Evolutionary conservation across 2,888 invertebrate genomes (phyloP).

Genomic region (Amiota minor): DNA sequence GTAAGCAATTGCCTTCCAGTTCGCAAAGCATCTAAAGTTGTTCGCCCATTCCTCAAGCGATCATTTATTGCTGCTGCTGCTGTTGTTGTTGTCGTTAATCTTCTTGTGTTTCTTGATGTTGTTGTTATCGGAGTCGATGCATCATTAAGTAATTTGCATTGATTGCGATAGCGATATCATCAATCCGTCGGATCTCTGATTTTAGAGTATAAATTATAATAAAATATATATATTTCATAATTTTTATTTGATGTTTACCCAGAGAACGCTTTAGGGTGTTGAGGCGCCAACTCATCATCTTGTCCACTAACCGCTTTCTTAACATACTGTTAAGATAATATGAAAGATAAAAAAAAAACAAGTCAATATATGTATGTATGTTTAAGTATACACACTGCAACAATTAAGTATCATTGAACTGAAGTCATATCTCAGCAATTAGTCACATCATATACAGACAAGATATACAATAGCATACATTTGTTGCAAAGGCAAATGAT

Average conservation of each 20-base stretch:
- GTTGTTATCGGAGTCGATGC: constrained; percentile 26
- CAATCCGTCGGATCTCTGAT: constrained; percentile 72
- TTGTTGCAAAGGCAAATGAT: no score
- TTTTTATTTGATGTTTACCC: constrained; percentile 56
- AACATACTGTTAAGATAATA: constrained; percentile 75
- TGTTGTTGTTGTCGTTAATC: constrained; percentile 34
- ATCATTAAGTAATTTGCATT: constrained; percentile 14
- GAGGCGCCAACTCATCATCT: constrained; percentile 76
- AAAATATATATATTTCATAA: constrained; percentile 20
- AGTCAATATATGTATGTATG: no score
- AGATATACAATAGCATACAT: no score
- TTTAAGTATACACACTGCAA: no score
- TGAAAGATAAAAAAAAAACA: background rate
- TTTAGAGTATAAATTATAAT: background rate
- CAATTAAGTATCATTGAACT: background rate
- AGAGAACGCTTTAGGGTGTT: constrained; percentile 71
- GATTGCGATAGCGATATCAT: constrained; percentile 52
- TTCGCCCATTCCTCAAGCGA: background rate
- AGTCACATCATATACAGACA: no score
- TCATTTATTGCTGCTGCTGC: constrained; percentile 8
- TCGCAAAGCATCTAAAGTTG: no score
- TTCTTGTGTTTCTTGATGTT: constrained; percentile 38
- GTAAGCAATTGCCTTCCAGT: constrained; percentile 22
- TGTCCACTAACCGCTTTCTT: constrained; percentile 78
- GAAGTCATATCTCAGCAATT: no score